Evolutionary conservation across 2,113 vertebrate species (phyloP).

Genomic region (Aphyosemion australe): DNA sequence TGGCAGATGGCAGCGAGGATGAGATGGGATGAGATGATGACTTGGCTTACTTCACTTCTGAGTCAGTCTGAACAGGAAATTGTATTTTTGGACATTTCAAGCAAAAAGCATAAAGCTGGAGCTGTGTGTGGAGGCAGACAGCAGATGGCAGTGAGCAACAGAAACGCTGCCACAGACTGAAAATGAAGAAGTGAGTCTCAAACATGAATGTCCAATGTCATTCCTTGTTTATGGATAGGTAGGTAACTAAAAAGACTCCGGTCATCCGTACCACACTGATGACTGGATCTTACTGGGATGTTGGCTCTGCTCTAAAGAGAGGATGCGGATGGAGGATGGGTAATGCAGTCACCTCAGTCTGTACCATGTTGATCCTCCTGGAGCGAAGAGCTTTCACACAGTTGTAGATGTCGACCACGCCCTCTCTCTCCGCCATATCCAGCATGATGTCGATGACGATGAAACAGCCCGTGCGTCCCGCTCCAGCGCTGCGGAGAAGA

Average conservation of each 20-base stretch:
- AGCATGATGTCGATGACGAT: slow-evolving; percentile 99
- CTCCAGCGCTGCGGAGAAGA: slow-evolving; percentile 85
- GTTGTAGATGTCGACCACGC: slow-evolving; percentile 99
- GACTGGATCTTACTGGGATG: slow-evolving; percentile 21
- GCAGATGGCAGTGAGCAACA: neutral
- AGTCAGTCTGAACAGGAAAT: slow-evolving; percentile 4
- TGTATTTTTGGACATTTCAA: slow-evolving; percentile 6
- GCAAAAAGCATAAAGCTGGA: slow-evolving; percentile 2
- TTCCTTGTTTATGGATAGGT: neutral
- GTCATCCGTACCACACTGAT: slow-evolving; percentile 23
- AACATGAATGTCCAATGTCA: neutral
- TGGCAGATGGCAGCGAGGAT: slow-evolving; percentile 50
- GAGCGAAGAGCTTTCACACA: slow-evolving; percentile 97
- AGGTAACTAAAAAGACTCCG: slow-evolving; percentile 2
- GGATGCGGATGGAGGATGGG: slow-evolving; percentile 76
- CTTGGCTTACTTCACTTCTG: slow-evolving; percentile 5
- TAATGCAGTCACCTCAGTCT: slow-evolving; percentile 92
- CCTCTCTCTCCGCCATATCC: slow-evolving; percentile 98
- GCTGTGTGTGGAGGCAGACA: neutral
- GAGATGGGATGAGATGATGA: slow-evolving; percentile 25
- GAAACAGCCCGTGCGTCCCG: slow-evolving; percentile 95
- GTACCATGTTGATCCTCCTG: slow-evolving; percentile 99
- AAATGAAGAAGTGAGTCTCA: neutral
- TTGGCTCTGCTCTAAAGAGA: slow-evolving; percentile 41
- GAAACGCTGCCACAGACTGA: neutral